A percentile compares a stretch with the other conserved stretches of the same genome.
These are phyloP conservation scores for Harpagoxenus sublaevis DNA, from an alignment of 2,888 invertebrate species.

Conservation along the genomic window DNA sequence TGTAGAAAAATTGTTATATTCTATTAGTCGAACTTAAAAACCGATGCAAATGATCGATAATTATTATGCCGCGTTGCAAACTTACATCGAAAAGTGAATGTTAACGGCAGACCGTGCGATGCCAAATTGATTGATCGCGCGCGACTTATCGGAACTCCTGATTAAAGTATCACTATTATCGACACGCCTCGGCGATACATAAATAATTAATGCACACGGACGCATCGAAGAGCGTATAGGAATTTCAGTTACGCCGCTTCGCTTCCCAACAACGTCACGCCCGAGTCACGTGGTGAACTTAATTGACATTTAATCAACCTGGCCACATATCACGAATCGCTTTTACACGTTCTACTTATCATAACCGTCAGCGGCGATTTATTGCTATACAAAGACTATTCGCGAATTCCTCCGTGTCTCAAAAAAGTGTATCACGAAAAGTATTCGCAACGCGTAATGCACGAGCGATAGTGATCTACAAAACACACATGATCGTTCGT, in stretches of 20 bases:
- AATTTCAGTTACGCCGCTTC: slow-evolving; percentile 57
- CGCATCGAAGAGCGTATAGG: not conserved
- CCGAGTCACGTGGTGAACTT: not conserved
- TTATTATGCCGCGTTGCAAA: slow-evolving; percentile 40
- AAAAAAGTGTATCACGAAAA: not conserved
- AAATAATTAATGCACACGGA: slow-evolving; percentile 45
- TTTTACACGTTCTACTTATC: not conserved
- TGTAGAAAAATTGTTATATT: slow-evolving; percentile 25
- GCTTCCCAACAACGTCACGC: not conserved
- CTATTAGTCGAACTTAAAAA: slow-evolving; percentile 18
- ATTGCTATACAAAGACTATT: not conserved
- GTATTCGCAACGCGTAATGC: not conserved
- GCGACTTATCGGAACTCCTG: not conserved
- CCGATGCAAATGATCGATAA: slow-evolving; percentile 35
- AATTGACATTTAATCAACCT: slow-evolving; percentile 42
- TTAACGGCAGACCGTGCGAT: not conserved
- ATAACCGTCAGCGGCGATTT: slow-evolving; percentile 6
- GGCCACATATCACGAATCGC: not conserved
- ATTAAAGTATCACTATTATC: slow-evolving; percentile 38
- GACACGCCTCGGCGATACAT: slow-evolving; percentile 17
- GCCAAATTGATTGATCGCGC: slow-evolving; percentile 17
- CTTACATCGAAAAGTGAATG: slow-evolving; percentile 36
- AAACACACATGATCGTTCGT: not conserved
- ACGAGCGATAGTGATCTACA: not conserved
- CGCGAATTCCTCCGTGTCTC: slow-evolving; percentile 6